Evolutionary conservation across 2,888 invertebrate species (phyloP), one percentile per base, ranked within the genome.

Genomic region (Drosophila nr. perissopoda): DNA sequence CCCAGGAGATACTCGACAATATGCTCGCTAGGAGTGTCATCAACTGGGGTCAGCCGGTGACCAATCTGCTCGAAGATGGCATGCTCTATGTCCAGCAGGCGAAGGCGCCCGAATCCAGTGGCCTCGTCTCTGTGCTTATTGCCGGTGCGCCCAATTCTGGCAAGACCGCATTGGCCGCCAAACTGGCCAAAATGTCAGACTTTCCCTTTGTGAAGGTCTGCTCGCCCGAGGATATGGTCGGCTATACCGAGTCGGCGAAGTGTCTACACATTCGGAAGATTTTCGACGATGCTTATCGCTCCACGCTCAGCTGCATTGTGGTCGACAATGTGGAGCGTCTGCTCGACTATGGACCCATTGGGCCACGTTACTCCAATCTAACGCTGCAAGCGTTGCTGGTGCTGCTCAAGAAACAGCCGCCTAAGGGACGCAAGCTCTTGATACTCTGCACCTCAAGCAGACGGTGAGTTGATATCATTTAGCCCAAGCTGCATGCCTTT

Each of bases 201-300:
- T 99, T 99, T 94, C 99, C 99, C 18, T 99, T 99, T 94, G 96
- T 99, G 74, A 99, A 99, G 94, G 97, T 98, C 21, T 98, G 98
- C 94, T 97, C 98, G 25, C 98, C 99, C 0, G 98, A 98, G 90
- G 98, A 99, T 91, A 98, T 99, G 98, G 96, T 99, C 80, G 99
- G 99, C 10, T 99, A 95, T 92, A 98, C 98, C 0, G 99, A 99
- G 94, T 95, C 97, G 7, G 97, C 99, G 36, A 99, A 99, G 93
- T 99, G 99, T 93, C 94, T 98, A 91, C 95, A 96, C 81, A 98
- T 99, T 82, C 95, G 98, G 89, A 99, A 99, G 97, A 95, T 98
- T 72, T 99, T 99, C 94, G 99, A 99, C 93, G 99, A 99, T 94
- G 99, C 99, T 0, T 99, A 99, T 94, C 98, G 99, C 91, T 99